phyloP scores from a whole-genome alignment of 53 echinoderm and acorn worm species.

The Astropecten irregularis region DNA sequence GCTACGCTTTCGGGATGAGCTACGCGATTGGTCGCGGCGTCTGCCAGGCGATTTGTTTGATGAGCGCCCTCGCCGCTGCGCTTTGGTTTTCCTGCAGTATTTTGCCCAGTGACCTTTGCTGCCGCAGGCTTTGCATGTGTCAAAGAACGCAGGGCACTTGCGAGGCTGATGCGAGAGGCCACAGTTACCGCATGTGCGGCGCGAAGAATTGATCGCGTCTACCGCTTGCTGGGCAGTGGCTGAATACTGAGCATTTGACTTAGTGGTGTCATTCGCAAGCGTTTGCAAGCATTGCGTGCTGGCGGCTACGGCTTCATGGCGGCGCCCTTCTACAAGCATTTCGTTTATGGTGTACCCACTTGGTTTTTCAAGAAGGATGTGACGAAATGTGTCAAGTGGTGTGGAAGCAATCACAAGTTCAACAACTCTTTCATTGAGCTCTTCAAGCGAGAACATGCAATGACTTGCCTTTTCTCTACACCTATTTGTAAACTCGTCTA shows the following conservation, averaged over 20 bases:
- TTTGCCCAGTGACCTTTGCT: too few species aligned
- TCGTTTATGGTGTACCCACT: too few species aligned
- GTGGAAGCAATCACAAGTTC: conserved; percentile 69
- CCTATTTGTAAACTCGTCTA: conserved; percentile 56
- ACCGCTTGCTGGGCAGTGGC: neutral
- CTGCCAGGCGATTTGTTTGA: neutral
- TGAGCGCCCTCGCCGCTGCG: neutral
- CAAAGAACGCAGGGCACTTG: too few species aligned
- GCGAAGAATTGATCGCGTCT: neutral
- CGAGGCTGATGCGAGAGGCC: too few species aligned
- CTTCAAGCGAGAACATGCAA: conserved; percentile 26
- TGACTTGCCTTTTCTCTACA: conserved; percentile 49
- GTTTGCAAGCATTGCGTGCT: too few species aligned
- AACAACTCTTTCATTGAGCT: conserved; percentile 53
- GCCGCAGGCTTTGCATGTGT: too few species aligned
- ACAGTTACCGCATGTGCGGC: neutral
- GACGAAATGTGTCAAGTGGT: conserved; percentile 47
- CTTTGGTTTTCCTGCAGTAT: too few species aligned
- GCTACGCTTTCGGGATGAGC: neutral
- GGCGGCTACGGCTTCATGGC: conserved; percentile 64
- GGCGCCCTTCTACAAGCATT: conserved; percentile 39
- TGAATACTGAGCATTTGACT: neutral
- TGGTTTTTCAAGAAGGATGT: too few species aligned
- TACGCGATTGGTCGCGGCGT: neutral
- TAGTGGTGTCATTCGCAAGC: neutral